phyloP scores from a whole-genome alignment of 2,888 invertebrate species.

The Stenodera caucasica region DNA sequence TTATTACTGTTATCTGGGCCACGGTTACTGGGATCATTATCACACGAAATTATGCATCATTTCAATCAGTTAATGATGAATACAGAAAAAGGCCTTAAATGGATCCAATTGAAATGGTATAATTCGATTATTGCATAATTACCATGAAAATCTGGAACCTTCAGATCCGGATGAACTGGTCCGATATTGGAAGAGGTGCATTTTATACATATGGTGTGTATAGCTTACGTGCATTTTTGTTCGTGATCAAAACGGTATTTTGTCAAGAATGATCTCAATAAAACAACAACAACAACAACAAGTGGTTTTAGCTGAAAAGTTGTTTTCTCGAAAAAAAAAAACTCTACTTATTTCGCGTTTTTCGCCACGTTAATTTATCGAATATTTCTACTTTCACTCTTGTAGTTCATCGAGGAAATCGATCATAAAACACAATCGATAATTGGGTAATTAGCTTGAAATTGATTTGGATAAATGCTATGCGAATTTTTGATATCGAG shows the following conservation, averaged over 20 bases:
- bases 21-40: conserved; percentile 18
- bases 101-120: neutral
- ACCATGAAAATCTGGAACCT: conserved; percentile 10
- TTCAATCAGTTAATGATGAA: neutral
- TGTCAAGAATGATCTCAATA: neutral
- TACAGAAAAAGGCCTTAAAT: neutral
- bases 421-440: neutral
- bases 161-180: conserved; percentile 13
- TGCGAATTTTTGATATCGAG: too few relatives aligned
- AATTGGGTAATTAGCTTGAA: neutral
- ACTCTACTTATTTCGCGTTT: neutral
- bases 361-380: neutral
- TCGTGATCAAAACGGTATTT: conserved; percentile 6
- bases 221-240: neutral
- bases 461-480: too few relatives aligned
- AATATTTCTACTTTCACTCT: conserved; percentile 1
- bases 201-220: neutral
- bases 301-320: neutral
- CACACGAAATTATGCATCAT: conserved; percentile 20
- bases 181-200: neutral
- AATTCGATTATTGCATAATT: conserved; percentile 9
- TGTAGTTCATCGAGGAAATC: neutral
- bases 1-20: conserved; percentile 16
- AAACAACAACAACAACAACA: neutral
- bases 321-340: too few relatives aligned